Percentiles rank a stretch among this genome's conserved stretches.
Evolutionary conservation across 2,888 invertebrate species (phyloP).

Genomic region (Eueremaeus valkanovi): DNA sequence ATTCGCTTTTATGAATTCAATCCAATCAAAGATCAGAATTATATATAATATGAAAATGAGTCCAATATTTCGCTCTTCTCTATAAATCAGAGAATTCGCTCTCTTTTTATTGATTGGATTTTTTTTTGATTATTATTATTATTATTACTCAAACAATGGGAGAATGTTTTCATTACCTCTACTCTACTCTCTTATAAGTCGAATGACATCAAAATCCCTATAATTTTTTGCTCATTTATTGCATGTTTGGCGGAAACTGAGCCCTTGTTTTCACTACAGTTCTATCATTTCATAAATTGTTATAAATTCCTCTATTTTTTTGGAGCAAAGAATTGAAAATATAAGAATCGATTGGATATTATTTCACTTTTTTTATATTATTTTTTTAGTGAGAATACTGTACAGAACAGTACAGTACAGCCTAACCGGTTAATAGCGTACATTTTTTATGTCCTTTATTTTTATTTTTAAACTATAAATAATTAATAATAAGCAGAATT

Average conservation of each 20-base stretch:
- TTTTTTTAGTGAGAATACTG: no score
- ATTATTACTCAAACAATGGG: neutral
- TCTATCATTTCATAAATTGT: neutral
- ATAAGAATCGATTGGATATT: neutral
- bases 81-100: neutral
- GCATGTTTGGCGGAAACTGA: neutral
- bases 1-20: no score
- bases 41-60: no score
- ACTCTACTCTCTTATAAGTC: neutral
- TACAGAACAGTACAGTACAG: no score
- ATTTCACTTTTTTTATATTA: no score
- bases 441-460: no score
- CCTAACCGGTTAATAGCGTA: no score
- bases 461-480: no score
- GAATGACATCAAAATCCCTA: conserved; percentile 5
- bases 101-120: neutral
- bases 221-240: conserved; percentile 3
- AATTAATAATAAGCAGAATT: no score
- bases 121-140: neutral
- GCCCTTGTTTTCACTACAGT: neutral
- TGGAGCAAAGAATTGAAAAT: neutral
- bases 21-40: no score
- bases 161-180: neutral
- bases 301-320: neutral
- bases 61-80: no score